Base-by-base conservation (phyloP, 2,113 vertebrate species). In the Cyprinodon variegatus region DNA sequence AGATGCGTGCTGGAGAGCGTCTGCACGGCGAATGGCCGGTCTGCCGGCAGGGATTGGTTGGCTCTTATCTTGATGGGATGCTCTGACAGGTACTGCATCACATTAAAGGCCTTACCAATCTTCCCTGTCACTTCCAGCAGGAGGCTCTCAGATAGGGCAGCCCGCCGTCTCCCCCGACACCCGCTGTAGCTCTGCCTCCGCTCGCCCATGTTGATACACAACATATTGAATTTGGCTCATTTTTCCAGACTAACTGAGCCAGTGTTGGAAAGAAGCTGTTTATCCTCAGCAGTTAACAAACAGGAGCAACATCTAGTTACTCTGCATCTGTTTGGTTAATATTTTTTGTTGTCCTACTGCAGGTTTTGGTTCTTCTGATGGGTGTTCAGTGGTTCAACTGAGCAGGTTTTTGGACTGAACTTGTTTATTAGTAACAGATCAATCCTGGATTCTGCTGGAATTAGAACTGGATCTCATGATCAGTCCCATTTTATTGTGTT, bases 81-180 rank as follows among this genome's bases (percentile, higher is more conserved):
- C 50, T 79, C 78, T 89, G 91, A 93, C 90, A 91, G 91, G 86
- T 88, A 87, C 88, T 94, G 88, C 85, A 91, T 94, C 88, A 93
- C 90, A 91, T 91, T 94, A 93, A 94, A 91, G 81, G 86, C 89
- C 91, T 92, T 91, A 93, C 90, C 93, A 93, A 92, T 93, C 92
- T 89, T 91, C 65, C 59, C 86, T 93, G 91, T 89, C 90, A 92
- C 76, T 85, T 72, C 59, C 89, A 85, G 78, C 90, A 86, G 83
- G 82, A 90, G 68, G 65, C 76, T 48, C 77, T 60, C 37, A 78
- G 82, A 90, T 87, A 81, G 79, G 67, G 43, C 65, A 11, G n/a
- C 43, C 63, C 64, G 17, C 15, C 46, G 15, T 0, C 59, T 46
- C 5, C 57, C 45, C 69, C 40, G 7, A 17, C 29, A 11, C 60